These are phyloP conservation scores for Hapalemur alaotrensis DNA, from an alignment of 2,797 vertebrate genomes.

Conservation along the genomic window DNA sequence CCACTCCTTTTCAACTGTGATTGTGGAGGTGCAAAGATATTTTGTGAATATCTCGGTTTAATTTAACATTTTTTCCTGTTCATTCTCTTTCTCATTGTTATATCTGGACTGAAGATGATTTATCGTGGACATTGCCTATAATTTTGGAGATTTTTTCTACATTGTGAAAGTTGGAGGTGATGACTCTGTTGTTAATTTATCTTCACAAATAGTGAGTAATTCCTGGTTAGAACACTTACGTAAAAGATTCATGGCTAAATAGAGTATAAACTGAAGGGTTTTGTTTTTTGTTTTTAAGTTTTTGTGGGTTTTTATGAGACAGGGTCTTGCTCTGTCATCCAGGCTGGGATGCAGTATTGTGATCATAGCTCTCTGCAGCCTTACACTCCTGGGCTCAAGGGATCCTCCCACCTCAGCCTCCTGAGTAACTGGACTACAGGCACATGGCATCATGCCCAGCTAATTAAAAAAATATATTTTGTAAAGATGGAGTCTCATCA, in stretches of 20 bases:
- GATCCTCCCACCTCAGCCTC: background rate
- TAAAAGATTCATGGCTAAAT: background rate
- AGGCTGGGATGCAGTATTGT: background rate
- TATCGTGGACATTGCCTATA: background rate
- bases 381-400: background rate
- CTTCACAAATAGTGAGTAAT: background rate
- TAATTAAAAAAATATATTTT: background rate
- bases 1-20: background rate
- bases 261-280: no score
- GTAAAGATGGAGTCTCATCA: rapidly evolving
- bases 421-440: background rate
- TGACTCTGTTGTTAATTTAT: background rate
- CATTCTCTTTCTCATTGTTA: background rate
- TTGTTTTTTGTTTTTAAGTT: no score
- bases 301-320: background rate
- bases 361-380: background rate
- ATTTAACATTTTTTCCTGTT: background rate
- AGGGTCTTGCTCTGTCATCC: background rate
- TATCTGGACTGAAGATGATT: background rate
- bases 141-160: background rate
- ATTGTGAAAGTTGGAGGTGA: background rate
- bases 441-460: background rate
- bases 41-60: background rate
- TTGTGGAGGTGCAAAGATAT: background rate
- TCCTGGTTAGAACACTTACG: background rate